These are phyloP conservation scores for Pachycephala philippinensis DNA, from an alignment of 2,113 vertebrate genomes.

Conservation along the genomic window DNA sequence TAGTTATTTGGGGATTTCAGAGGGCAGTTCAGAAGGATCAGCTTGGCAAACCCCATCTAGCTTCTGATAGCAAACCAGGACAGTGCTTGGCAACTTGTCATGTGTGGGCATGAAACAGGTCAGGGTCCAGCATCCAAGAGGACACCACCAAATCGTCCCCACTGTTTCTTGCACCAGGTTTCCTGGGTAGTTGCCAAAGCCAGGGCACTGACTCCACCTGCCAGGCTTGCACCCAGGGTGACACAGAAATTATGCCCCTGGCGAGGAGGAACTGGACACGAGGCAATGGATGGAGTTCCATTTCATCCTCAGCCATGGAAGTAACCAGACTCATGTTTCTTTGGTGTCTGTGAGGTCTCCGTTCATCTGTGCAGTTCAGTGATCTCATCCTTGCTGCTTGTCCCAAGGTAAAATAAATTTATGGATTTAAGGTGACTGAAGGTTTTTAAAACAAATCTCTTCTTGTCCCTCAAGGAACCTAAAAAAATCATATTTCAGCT, in stretches of 20 bases:
- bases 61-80: not conserved
- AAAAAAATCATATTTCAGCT: slow-evolving; percentile 9
- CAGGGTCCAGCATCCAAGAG: not conserved
- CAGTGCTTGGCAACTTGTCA: not conserved
- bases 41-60: not conserved
- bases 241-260: not conserved
- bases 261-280: accelerated
- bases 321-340: not conserved
- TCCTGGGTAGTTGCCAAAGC: not conserved
- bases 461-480: slow-evolving; percentile 7
- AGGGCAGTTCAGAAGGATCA: not conserved
- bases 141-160: not conserved
- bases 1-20: not conserved
- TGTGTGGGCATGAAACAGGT: not conserved
- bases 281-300: not conserved
- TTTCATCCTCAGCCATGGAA: not conserved
- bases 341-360: slow-evolving; percentile 2
- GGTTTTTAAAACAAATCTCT: slow-evolving; percentile 47
- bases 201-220: not conserved
- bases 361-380: not conserved
- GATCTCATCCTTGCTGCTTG: slow-evolving; percentile 30
- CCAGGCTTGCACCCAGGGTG: not conserved
- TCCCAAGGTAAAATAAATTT: slow-evolving; percentile 19
- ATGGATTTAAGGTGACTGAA: not conserved
- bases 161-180: not conserved